Conservation (phyloP, 2,888 invertebrate species). For the Ochropleura leucogaster region DNA sequence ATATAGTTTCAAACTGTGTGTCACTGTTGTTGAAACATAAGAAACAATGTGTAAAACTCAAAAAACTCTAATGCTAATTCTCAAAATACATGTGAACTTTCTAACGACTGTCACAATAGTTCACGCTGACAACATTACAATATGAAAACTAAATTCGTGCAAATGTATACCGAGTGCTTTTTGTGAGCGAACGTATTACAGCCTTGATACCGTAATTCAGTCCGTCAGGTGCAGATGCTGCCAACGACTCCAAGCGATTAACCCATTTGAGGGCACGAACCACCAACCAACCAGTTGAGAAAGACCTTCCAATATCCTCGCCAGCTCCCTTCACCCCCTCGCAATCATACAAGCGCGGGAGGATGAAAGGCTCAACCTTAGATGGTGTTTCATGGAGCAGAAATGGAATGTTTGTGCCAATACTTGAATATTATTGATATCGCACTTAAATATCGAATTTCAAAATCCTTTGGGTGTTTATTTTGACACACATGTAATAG, state of each 20-base stretch:
- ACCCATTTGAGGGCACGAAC: conserved; percentile 84
- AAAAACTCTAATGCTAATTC: conserved; percentile 1
- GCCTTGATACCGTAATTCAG: conserved; percentile 85
- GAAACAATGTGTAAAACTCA: neutral
- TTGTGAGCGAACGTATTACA: conserved; percentile 76
- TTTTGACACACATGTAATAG: conserved; percentile 66
- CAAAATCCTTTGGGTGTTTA: conserved; percentile 68
- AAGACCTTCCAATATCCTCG: conserved; percentile 71
- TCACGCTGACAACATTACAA: conserved; percentile 54
- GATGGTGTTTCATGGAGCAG: conserved; percentile 71
- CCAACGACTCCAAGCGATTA: conserved; percentile 86
- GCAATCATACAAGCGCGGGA: conserved; percentile 54
- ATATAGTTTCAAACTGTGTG: neutral
- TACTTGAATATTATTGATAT: conserved; percentile 85
- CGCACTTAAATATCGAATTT: conserved; percentile 80
- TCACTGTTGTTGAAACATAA: neutral
- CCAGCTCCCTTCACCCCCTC: conserved; percentile 58
- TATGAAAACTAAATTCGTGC: conserved; percentile 59
- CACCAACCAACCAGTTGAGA: conserved; percentile 68
- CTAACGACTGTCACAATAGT: conserved; percentile 49
- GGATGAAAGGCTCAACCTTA: conserved; percentile 65
- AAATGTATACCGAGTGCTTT: conserved; percentile 71
- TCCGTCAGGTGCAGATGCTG: conserved; percentile 88
- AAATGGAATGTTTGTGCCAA: conserved; percentile 84
- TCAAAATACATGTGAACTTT: conserved; percentile 15